Evolutionary conservation across 2,797 vertebrate species (phyloP), one percentile per base, ranked within the genome.

Genomic region (Oreortyx pictus): DNA sequence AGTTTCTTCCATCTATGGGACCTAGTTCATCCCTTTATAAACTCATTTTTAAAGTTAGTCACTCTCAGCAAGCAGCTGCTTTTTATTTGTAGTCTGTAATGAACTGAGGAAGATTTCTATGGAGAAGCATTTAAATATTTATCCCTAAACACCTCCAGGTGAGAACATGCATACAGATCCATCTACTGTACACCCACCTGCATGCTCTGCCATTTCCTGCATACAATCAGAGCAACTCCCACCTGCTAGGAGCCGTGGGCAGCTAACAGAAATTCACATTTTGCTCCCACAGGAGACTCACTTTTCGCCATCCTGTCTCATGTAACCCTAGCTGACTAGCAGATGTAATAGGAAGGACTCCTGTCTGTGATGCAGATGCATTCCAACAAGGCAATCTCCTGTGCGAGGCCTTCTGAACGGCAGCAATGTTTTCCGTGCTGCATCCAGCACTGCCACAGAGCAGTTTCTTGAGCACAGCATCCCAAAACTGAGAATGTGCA

Each of bases 21-120:
- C 65, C 18, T 9, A 33, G 50, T 47, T 83, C 52, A 20, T 65
- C 76, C 71, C 47, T 80, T 83, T 65, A 68, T 60, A 88, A 92
- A 88, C 68, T 50, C 49, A 27, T 88, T 92, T 92, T 92, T 89
- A 79, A 82, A 61, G 29, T 89, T 35, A 88, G 76, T 49, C 80
- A 72, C 52, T 70, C 88, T 70, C 78, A 77, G 90, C 73, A 61
- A 92, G 78, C 65, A 81, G 74, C 82, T 86, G 85, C 43, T 88
- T 80, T 80, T 81, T 90, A 62, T 92, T 90, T 91, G 78, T 14
- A 52, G 70, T 66, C 71, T 86, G 74, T 54, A 78, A 86, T 50
- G 60, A 81, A 81, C 33, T 62, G 78, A 43, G 11, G 11, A 46
- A 57, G 66, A 52, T 89, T 77, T 89, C 33, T 37, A 44, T 54